These are phyloP conservation scores for Dermochelys coriacea DNA, from an alignment of 2,797 vertebrate species.

Conservation along the genomic window DNA sequence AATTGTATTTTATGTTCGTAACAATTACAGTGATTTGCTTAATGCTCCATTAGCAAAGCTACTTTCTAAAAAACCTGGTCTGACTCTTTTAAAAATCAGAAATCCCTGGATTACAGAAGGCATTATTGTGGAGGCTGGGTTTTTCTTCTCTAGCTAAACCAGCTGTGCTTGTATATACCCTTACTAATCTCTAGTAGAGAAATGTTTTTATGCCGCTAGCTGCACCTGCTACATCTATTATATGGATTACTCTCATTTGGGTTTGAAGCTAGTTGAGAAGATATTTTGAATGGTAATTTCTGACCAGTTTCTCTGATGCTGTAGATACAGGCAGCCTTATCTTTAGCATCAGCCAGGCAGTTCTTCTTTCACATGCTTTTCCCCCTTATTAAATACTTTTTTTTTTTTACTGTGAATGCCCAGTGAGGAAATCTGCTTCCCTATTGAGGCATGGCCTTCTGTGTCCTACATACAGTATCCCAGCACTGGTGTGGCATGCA, in stretches of 20 bases:
- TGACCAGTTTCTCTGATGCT: slow-evolving; percentile 6
- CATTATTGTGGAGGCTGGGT: neutral
- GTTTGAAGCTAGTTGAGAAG: neutral
- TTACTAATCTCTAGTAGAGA: neutral
- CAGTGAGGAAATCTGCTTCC: slow-evolving; percentile 1
- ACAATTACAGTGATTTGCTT: slow-evolving; percentile 29
- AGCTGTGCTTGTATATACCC: neutral
- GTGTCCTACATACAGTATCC: neutral
- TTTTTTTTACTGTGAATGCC: neutral
- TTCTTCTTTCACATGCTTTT: neutral
- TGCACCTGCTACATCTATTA: slow-evolving; percentile 37
- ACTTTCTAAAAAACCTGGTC: slow-evolving; percentile 25
- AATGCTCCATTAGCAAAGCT: neutral
- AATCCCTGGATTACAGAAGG: neutral
- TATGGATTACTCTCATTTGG: neutral
- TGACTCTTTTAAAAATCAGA: neutral
- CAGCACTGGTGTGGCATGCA: neutral
- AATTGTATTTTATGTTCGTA: fast-evolving
- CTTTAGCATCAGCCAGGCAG: slow-evolving; percentile 37
- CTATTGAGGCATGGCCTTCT: neutral
- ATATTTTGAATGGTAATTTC: neutral
- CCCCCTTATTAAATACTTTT: neutral
- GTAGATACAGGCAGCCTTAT: slow-evolving; percentile 47
- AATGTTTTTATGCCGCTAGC: slow-evolving; percentile 25
- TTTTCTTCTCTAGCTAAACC: neutral